Evolutionary conservation across 2,888 invertebrate species (phyloP).

Genomic region (Nebria salina): DNA sequence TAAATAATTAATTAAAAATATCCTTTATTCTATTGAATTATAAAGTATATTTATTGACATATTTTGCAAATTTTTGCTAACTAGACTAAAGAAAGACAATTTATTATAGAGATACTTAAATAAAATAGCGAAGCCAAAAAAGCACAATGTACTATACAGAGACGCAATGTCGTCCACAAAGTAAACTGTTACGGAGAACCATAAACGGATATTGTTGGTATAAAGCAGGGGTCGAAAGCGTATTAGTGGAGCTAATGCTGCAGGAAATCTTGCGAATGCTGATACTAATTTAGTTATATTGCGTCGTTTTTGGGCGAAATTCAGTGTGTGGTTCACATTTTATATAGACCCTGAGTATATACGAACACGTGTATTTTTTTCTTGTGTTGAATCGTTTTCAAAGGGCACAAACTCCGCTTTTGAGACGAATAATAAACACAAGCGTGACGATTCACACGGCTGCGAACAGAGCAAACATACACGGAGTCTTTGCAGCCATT

Average conservation of each 20-base stretch:
- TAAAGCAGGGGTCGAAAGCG: slow-evolving; percentile 12
- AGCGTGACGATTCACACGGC: slow-evolving; percentile 9
- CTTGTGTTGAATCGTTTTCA: slow-evolving; percentile 7
- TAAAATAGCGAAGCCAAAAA: background rate
- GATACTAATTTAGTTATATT: slow-evolving; percentile 37
- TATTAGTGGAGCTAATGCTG: slow-evolving; percentile 33
- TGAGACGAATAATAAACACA: slow-evolving; percentile 20
- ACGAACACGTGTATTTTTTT: slow-evolving; percentile 15
- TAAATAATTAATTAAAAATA: too few relatives aligned
- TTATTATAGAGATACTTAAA: too few relatives aligned
- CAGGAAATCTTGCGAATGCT: slow-evolving; percentile 27
- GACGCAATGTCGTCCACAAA: background rate
- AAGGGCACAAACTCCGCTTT: slow-evolving; percentile 15
- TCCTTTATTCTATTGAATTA: too few relatives aligned
- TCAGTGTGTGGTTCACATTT: background rate
- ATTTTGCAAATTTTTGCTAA: too few relatives aligned
- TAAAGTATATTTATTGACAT: too few relatives aligned
- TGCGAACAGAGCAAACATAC: slow-evolving; percentile 14
- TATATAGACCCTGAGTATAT: background rate
- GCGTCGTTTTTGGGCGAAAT: background rate
- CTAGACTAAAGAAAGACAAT: too few relatives aligned
- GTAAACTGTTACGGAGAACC: slow-evolving; percentile 27
- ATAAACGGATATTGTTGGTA: slow-evolving; percentile 33
- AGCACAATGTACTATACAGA: background rate
- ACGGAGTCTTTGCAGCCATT: slow-evolving; percentile 4